Percentiles rank a stretch among this genome's conserved stretches.
These are phyloP conservation scores for Vesta saturnalis DNA, from an alignment of 2,888 invertebrate genomes.

Conservation along the genomic window DNA sequence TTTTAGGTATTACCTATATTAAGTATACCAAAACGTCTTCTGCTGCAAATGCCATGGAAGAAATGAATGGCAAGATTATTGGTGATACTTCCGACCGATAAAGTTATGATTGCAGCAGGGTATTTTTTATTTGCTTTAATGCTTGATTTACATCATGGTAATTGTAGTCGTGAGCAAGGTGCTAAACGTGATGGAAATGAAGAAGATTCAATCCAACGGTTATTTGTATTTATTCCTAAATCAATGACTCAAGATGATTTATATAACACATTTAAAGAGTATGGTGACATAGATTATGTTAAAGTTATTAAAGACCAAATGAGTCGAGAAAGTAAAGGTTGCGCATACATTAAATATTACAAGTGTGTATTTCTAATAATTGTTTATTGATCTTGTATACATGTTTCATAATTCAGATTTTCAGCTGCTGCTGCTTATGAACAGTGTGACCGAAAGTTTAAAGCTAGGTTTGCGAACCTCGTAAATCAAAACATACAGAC, in stretches of 20 bases:
- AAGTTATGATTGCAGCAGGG: constrained; percentile 89
- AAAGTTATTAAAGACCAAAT: constrained; percentile 72
- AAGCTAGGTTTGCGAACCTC: constrained; percentile 92
- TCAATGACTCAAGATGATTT: constrained; percentile 72
- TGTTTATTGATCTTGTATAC: too few species aligned
- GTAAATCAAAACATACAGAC: constrained; percentile 48
- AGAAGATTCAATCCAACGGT: constrained; percentile 78
- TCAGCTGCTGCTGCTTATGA: constrained; percentile 90
- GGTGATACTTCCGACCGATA: constrained; percentile 76
- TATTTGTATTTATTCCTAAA: constrained; percentile 88
- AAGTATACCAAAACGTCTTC: constrained; percentile 91
- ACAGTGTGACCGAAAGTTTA: constrained; percentile 83
- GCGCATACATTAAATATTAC: constrained; percentile 76
- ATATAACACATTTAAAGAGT: constrained; percentile 67
- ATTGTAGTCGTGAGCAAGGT: constrained; percentile 74
- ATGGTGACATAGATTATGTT: constrained; percentile 74
- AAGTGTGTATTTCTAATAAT: constrained; percentile 64
- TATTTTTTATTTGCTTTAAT: too few species aligned
- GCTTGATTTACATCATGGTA: too few species aligned
- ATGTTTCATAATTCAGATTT: constrained; percentile 70
- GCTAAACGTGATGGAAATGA: constrained; percentile 77
- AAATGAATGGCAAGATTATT: constrained; percentile 82
- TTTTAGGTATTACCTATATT: constrained; percentile 84
- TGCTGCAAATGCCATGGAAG: constrained; percentile 88
- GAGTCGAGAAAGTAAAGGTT: constrained; percentile 76